A percentile compares a stretch with the other conserved stretches of the same genome.
These are phyloP conservation scores for Blastobasis adustella DNA, from an alignment of 2,888 invertebrate species.

Conservation along the genomic window DNA sequence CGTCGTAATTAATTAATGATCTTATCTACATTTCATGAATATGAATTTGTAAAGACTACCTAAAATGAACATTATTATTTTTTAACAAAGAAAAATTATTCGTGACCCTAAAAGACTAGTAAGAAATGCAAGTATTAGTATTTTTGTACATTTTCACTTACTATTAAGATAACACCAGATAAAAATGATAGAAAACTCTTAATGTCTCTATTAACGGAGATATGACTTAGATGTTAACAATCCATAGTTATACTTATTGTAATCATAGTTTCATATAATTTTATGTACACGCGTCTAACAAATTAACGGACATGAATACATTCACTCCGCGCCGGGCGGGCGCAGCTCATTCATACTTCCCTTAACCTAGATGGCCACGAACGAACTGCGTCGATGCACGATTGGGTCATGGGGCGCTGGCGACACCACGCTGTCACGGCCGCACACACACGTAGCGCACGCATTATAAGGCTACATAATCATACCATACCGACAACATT, in stretches of 20 bases:
- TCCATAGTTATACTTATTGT: slow-evolving; percentile 25
- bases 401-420: no score
- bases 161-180: slow-evolving; percentile 69
- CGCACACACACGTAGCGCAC: no score
- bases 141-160: slow-evolving; percentile 71
- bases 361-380: neutral
- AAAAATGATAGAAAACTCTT: slow-evolving; percentile 57
- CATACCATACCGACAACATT: no score
- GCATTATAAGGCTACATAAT: no score
- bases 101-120: slow-evolving; percentile 71
- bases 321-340: slow-evolving; percentile 9
- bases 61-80: slow-evolving; percentile 4
- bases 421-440: no score
- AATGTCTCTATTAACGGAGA: slow-evolving; percentile 53
- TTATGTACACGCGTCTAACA: slow-evolving; percentile 34
- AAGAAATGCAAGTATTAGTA: slow-evolving; percentile 66
- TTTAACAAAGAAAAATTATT: slow-evolving; percentile 34
- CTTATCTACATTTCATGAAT: slow-evolving; percentile 37
- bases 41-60: slow-evolving; percentile 12
- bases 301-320: slow-evolving; percentile 25
- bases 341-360: neutral
- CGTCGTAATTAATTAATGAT: slow-evolving; percentile 42
- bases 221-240: slow-evolving; percentile 69
- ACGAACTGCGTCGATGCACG: neutral
- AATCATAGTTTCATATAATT: slow-evolving; percentile 20